These are phyloP conservation scores for Eustalomyia histrio DNA, from an alignment of 2,888 invertebrate species.

Conservation along the genomic window DNA sequence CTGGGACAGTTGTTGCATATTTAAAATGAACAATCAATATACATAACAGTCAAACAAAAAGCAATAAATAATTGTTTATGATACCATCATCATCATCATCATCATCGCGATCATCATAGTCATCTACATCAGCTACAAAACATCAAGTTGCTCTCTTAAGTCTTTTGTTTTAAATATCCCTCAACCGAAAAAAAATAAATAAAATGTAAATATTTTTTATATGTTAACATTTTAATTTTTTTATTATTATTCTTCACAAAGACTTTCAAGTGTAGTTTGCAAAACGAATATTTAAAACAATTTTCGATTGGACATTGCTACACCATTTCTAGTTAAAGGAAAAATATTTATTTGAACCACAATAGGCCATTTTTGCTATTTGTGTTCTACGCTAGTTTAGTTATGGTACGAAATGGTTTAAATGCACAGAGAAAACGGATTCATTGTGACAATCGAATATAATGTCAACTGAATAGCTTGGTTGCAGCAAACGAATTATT, in stretches of 20 bases:
- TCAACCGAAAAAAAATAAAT: background rate
- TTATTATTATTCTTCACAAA: conserved; percentile 18
- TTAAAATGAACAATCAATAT: conserved; percentile 10
- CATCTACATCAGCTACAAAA: conserved; percentile 9
- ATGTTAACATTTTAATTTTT: conserved; percentile 37
- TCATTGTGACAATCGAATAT: too few relatives aligned
- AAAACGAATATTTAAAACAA: conserved; percentile 15
- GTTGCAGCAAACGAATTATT: too few relatives aligned
- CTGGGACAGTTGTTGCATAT: too few relatives aligned
- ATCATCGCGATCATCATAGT: conserved; percentile 31
- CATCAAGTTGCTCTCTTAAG: conserved; percentile 61
- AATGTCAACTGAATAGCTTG: too few relatives aligned
- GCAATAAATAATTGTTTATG: conserved; percentile 64
- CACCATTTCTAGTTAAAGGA: background rate
- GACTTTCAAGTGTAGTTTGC: conserved; percentile 38
- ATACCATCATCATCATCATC: conserved; percentile 55
- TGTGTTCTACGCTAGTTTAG: too few relatives aligned
- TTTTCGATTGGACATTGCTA: conserved; percentile 11
- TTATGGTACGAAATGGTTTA: too few relatives aligned
- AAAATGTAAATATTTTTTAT: conserved; percentile 3
- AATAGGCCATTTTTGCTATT: too few relatives aligned
- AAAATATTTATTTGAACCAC: too few relatives aligned
- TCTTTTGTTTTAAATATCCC: conserved; percentile 59
- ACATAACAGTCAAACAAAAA: conserved; percentile 43
- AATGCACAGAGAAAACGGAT: too few relatives aligned